phyloP scores from a whole-genome alignment of 1,140 invertebrate species.

The Augochlora pura region DNA sequence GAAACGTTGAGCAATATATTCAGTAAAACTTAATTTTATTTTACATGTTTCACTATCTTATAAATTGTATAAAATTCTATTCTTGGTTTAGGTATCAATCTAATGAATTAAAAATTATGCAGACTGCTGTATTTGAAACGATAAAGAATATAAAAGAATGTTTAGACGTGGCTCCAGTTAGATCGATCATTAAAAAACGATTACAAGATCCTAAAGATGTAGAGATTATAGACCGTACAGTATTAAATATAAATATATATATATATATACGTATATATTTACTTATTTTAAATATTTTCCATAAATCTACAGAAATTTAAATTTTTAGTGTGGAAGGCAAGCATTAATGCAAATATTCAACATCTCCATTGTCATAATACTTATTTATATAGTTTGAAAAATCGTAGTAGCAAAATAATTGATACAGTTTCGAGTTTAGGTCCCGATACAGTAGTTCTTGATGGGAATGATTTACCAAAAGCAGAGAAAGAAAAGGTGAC shows the following conservation, averaged over 20 bases:
- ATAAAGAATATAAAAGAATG: slow-evolving; percentile 52
- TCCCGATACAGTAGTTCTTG: slow-evolving; percentile 48
- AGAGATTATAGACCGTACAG: slow-evolving; percentile 63
- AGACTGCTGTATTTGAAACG: slow-evolving; percentile 57
- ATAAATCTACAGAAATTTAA: slow-evolving; percentile 8
- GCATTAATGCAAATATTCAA: slow-evolving; percentile 35
- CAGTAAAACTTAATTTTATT: slow-evolving; percentile 29
- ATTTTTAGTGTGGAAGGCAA: slow-evolving; percentile 67
- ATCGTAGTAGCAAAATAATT: slow-evolving; percentile 42
- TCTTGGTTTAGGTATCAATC: slow-evolving; percentile 41
- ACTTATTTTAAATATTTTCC: background rate
- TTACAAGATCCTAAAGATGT: slow-evolving; percentile 60
- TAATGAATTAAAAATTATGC: background rate
- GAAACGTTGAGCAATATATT: slow-evolving; percentile 37
- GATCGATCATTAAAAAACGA: slow-evolving; percentile 49
- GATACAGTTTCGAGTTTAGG: slow-evolving; percentile 54
- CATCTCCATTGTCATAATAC: slow-evolving; percentile 34
- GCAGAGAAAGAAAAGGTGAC: slow-evolving; percentile 36
- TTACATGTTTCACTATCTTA: background rate
- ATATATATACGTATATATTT: slow-evolving; percentile 2
- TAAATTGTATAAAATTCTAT: slow-evolving; percentile 22
- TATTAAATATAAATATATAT: slow-evolving; percentile 13
- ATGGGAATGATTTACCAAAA: slow-evolving; percentile 54
- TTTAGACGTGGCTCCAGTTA: slow-evolving; percentile 31
- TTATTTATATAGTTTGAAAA: slow-evolving; percentile 47